phyloP scores from a whole-genome alignment of 2,113 vertebrate genomes.

The Apistogramma diplotaenia region DNA sequence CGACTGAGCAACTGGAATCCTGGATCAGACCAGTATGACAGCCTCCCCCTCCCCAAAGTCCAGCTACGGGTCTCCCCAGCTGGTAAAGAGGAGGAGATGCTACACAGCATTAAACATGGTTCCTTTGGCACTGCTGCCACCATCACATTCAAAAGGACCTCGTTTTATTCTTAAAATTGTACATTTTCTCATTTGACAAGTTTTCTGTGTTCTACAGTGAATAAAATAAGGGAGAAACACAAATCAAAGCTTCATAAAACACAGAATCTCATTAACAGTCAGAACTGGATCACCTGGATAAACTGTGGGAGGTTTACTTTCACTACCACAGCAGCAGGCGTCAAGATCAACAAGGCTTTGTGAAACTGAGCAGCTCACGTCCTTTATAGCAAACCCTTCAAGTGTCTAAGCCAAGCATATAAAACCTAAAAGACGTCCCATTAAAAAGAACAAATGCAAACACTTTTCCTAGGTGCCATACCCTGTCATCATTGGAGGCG shows the following conservation, averaged over 20 bases:
- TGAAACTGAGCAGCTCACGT: not conserved
- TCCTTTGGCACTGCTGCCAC: not conserved
- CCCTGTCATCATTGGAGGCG: slow-evolving; percentile 91
- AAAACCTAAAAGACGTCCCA: not conserved
- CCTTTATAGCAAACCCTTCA: not conserved
- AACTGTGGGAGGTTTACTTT: not conserved
- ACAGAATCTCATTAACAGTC: not conserved
- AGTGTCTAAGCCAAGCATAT: not conserved
- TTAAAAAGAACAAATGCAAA: not conserved
- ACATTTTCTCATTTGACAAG: not conserved
- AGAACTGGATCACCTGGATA: not conserved
- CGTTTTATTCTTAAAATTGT: not conserved
- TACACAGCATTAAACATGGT: not conserved
- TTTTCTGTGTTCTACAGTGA: not conserved
- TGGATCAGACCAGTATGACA: not conserved
- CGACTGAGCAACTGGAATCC: not conserved
- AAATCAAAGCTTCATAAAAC: not conserved
- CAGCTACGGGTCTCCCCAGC: not conserved
- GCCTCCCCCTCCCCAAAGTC: not conserved
- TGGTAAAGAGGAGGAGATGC: not conserved
- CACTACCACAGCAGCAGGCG: not conserved
- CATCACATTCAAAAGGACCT: not conserved
- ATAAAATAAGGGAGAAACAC: not conserved
- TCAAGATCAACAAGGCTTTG: not conserved
- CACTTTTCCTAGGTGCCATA: slow-evolving; percentile 44